Percentiles rank a stretch among this genome's conserved stretches.
phyloP scores from a whole-genome alignment of 2,888 invertebrate genomes.

The Caenorhabditis sp. region DNA sequence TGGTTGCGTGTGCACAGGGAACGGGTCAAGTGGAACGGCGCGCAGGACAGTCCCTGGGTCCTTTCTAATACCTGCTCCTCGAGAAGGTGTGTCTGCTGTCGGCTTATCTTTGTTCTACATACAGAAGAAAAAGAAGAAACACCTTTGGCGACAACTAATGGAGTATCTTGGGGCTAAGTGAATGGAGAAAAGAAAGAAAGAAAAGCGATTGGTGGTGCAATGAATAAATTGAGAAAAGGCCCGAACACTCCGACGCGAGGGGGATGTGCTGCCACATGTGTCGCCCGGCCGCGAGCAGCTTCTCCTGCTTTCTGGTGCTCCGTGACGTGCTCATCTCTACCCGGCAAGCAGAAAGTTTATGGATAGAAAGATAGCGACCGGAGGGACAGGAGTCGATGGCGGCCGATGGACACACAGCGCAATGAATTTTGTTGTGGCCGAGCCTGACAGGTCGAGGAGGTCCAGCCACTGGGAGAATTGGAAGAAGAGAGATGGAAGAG shows the following conservation, averaged over 20 bases:
- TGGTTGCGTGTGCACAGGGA: constrained; percentile 38
- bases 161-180: constrained; percentile 27
- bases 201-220: constrained; percentile 11
- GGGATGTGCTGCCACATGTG: constrained; percentile 40
- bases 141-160: constrained; percentile 9
- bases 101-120: constrained; percentile 43
- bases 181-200: no score
- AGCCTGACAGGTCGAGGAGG: constrained; percentile 12
- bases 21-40: constrained; percentile 41
- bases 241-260: constrained; percentile 36
- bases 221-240: constrained; percentile 30
- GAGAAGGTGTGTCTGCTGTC: constrained; percentile 50
- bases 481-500: no score
- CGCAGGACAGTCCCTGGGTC: not conserved
- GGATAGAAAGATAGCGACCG: constrained; percentile 20
- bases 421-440: constrained; percentile 33
- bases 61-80: constrained; percentile 41
- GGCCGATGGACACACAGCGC: constrained; percentile 8
- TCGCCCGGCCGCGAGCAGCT: constrained; percentile 18
- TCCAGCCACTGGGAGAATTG: constrained; percentile 2
- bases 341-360: constrained; percentile 35
- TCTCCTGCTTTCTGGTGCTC: constrained; percentile 9
- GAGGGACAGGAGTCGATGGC: not conserved
- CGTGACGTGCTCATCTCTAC: no score
- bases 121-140: not conserved